Conservation (phyloP, 2,113 vertebrate genomes). For the Menura novaehollandiae region DNA sequence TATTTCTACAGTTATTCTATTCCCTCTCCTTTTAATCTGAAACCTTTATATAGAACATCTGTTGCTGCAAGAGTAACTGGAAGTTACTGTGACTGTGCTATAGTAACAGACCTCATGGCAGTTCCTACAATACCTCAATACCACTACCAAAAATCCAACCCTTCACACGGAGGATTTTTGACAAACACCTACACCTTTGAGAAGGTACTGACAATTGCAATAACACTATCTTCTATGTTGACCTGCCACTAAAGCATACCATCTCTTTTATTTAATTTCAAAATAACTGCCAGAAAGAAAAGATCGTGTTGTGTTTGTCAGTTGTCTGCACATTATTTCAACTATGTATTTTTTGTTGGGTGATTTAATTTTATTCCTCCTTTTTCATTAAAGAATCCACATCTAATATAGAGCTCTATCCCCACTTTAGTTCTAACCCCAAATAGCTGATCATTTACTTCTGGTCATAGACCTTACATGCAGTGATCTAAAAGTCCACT, state of each 20-base stretch:
- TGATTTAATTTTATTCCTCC: background rate
- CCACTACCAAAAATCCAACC: background rate
- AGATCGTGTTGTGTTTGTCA: background rate
- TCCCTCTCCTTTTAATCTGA: background rate
- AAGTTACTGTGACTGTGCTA: background rate
- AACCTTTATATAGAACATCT: background rate
- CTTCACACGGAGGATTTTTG: background rate
- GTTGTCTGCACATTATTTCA: background rate
- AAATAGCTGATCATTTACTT: background rate
- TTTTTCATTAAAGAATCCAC: background rate
- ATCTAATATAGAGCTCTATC: background rate
- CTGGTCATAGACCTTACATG: background rate
- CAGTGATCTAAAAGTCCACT: background rate
- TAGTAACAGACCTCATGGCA: accelerated
- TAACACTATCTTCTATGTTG: background rate
- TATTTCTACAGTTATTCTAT: background rate
- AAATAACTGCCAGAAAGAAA: background rate
- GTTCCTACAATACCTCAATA: background rate
- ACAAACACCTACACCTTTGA: background rate
- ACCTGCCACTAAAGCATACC: background rate
- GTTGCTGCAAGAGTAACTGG: background rate
- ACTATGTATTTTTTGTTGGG: accelerated
- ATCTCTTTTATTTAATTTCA: background rate
- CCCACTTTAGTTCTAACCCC: background rate
- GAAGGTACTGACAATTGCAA: background rate